Conservation (phyloP, 2,113 vertebrate genomes). For the Rhadina sibilatrix region DNA sequence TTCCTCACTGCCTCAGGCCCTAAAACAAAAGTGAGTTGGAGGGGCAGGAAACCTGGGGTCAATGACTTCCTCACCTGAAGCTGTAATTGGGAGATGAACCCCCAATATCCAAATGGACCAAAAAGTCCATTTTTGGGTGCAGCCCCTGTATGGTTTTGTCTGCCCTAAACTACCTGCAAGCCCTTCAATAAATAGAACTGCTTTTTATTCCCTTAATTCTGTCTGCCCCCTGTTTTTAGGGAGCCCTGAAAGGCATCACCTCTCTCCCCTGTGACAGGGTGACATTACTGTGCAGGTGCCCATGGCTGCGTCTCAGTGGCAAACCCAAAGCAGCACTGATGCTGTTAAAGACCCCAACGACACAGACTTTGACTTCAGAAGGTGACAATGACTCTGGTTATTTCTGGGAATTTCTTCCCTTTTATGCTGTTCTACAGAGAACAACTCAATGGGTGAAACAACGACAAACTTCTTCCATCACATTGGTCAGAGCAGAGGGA, state of each 20-base stretch:
- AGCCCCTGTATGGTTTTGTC: not conserved
- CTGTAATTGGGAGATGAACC: not conserved
- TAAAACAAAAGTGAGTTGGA: not conserved
- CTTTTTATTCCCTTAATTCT: not conserved
- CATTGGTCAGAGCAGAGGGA: too few relatives aligned
- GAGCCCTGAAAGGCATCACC: not conserved
- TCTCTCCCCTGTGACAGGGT: not conserved
- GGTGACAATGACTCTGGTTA: too few relatives aligned
- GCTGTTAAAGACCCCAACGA: too few relatives aligned
- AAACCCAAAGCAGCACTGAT: not conserved
- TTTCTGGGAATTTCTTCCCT: too few relatives aligned
- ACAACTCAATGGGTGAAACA: too few relatives aligned
- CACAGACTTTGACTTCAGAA: too few relatives aligned
- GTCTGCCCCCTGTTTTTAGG: not conserved
- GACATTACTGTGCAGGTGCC: not conserved
- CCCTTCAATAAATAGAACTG: not conserved
- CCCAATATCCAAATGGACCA: not conserved
- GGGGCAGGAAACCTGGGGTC: not conserved
- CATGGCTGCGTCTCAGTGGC: accelerated
- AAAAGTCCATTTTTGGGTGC: not conserved
- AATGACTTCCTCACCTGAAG: not conserved
- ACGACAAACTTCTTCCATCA: too few relatives aligned
- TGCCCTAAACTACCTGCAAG: not conserved
- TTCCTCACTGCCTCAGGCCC: not conserved
- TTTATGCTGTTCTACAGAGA: too few relatives aligned